These are phyloP conservation scores for Pseudochirops cupreus DNA, from an alignment of 2,797 vertebrate genomes.

Conservation along the genomic window DNA sequence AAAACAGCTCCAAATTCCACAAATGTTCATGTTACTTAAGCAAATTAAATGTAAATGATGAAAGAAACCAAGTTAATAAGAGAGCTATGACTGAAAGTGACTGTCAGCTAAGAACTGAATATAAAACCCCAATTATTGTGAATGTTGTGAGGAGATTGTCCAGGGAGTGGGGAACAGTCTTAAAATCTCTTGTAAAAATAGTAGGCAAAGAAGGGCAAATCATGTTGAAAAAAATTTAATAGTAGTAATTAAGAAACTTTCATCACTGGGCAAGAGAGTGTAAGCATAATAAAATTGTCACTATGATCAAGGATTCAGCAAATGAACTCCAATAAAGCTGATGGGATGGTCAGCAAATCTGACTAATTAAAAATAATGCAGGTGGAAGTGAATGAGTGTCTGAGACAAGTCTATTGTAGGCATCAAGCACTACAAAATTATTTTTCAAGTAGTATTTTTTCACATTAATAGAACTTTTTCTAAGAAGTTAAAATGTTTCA, in stretches of 20 bases:
- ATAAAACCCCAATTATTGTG: slow-evolving; percentile 37
- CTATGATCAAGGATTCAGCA: slow-evolving; percentile 36
- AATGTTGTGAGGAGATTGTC: background rate
- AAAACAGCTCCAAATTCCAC: slow-evolving; percentile 38
- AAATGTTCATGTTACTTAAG: slow-evolving; percentile 21
- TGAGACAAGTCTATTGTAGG: slow-evolving; percentile 41
- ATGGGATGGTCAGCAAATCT: slow-evolving; percentile 12
- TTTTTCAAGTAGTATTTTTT: slow-evolving; percentile 19
- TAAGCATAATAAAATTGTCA: slow-evolving; percentile 5
- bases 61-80: slow-evolving; percentile 28
- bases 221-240: slow-evolving; percentile 38
- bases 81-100: slow-evolving; percentile 35
- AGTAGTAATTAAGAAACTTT: slow-evolving; percentile 2
- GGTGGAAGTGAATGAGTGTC: background rate
- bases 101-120: background rate
- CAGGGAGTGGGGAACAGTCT: slow-evolving; percentile 26
- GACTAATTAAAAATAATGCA: slow-evolving; percentile 55
- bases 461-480: slow-evolving; percentile 9
- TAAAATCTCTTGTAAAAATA: slow-evolving; percentile 31
- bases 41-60: slow-evolving; percentile 21
- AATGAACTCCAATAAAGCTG: slow-evolving; percentile 6
- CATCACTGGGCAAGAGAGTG: slow-evolving; percentile 7
- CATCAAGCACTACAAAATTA: slow-evolving; percentile 28
- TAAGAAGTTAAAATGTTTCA: background rate
- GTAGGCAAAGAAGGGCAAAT: slow-evolving; percentile 6